These are phyloP conservation scores for Agrochola lota DNA, from an alignment of 2,888 invertebrate genomes.

Conservation along the genomic window DNA sequence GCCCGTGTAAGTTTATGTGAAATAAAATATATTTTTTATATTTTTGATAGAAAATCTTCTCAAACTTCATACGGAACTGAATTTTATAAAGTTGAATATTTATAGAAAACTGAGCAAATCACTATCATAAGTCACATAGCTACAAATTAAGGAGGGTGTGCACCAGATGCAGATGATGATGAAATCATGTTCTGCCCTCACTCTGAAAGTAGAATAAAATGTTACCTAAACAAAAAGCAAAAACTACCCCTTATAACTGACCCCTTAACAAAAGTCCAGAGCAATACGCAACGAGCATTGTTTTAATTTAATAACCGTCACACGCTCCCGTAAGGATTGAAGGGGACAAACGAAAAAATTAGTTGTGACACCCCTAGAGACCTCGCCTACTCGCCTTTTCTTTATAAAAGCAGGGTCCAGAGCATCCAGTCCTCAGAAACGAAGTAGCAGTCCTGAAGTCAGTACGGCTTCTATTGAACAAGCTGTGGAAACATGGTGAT, in stretches of 20 bases:
- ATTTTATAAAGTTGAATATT: not conserved
- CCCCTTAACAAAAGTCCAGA: constrained; percentile 77
- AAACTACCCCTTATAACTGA: constrained; percentile 21
- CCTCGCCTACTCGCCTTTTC: constrained; percentile 71
- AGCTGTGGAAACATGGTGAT: constrained; percentile 64
- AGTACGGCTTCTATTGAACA: constrained; percentile 45
- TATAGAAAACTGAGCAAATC: too few species aligned
- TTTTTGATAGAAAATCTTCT: not conserved
- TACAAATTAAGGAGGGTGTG: not conserved
- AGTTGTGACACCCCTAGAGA: constrained; percentile 82
- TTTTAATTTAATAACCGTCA: constrained; percentile 89
- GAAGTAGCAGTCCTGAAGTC: constrained; percentile 59
- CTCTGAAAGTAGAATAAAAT: not conserved
- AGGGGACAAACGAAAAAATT: constrained; percentile 79
- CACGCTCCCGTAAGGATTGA: constrained; percentile 72
- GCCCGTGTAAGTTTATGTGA: too few species aligned
- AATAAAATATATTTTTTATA: too few species aligned
- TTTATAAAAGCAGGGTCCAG: constrained; percentile 81
- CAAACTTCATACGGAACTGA: not conserved
- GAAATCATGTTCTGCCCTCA: not conserved
- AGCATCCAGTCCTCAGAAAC: constrained; percentile 68
- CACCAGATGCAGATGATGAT: too few species aligned
- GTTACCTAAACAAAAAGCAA: not conserved
- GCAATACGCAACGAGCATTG: constrained; percentile 82
- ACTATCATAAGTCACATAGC: not conserved